Evolutionary conservation across 2,888 invertebrate species (phyloP).

Genomic region (Aplocera efformata): DNA sequence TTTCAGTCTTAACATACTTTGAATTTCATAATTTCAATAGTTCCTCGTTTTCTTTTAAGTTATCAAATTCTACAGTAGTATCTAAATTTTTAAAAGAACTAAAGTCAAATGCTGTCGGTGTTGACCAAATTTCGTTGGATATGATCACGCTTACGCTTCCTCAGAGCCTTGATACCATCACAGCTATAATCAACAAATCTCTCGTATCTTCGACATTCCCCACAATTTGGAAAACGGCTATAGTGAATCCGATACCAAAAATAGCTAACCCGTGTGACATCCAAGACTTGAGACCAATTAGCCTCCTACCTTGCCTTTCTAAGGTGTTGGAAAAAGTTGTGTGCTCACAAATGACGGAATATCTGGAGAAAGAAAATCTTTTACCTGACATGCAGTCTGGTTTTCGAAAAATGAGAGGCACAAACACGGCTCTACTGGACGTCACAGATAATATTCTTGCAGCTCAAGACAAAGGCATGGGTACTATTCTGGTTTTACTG

Average conservation of each 20-base stretch:
- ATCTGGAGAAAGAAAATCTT: conserved; percentile 12
- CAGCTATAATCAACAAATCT: conserved; percentile 6
- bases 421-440: conserved; percentile 14
- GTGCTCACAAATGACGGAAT: neutral
- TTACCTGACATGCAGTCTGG: conserved; percentile 21
- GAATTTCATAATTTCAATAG: too few relatives aligned
- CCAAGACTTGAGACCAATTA: conserved; percentile 12
- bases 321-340: neutral
- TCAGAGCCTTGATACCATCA: conserved; percentile 1
- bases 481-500: conserved; percentile 14
- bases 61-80: neutral
- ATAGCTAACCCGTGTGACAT: neutral
- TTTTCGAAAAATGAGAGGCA: conserved; percentile 13
- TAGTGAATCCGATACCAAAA: conserved; percentile 6
- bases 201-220: conserved; percentile 3
- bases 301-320: conserved; percentile 13
- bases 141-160: conserved; percentile 4
- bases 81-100: neutral
- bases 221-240: conserved; percentile 1
- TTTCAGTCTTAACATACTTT: neutral
- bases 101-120: conserved; percentile 1
- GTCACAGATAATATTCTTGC: conserved; percentile 20
- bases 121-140: conserved; percentile 3
- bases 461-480: conserved; percentile 18
- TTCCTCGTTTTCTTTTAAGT: too few relatives aligned